Base-by-base conservation (phyloP, 2,797 vertebrate genomes). In the Antrozous pallidus region DNA sequence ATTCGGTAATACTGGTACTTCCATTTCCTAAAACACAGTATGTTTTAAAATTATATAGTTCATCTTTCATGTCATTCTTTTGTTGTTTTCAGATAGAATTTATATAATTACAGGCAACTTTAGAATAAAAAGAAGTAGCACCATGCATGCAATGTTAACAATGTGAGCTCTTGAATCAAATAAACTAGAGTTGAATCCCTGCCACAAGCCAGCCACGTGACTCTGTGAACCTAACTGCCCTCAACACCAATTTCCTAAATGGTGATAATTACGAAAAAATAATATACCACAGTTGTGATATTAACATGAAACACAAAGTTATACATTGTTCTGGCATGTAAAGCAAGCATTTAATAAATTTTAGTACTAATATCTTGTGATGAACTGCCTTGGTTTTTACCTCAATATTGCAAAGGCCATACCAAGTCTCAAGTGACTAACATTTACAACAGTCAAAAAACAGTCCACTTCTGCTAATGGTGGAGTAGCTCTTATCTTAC, bases 1-100 rank as follows among this genome's bases (percentile, higher is more conserved):
- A 88, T 98, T 96, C 0, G 99, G 99, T 91, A 99, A 98, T 61
- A 98, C 97, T 14, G 98, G 98, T 14, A 98, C 96, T 91, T 99
- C 98, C 40, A 96, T 89, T 96, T 99, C 98, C 99, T 99, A 95
- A 33, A 97, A 90, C 10, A 79, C 17, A 73, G 73, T 5, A 96
- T 51, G 24, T 83, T 94, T 88, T 38, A 77, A 80, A 77, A 94
- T 75, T 56, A 75, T 38, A 67, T 42, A 86, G 51, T 74, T 69
- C 58, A 85, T 63, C 42, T 85, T 84, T 54, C 38, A 70, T 28
- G 42, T 67, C 45, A 93, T 78, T n/a, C n/a, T 90, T 93, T 84
- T 31, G 49, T 92, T 81, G 33, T 82, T 90, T 84, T 94, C 56
- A 95, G 42, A 14, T 45, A 75, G 11, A 95, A 86, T 17, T 36